Evolutionary conservation across 2,113 vertebrate species (phyloP).

Genomic region (Bubo blakistoni): DNA sequence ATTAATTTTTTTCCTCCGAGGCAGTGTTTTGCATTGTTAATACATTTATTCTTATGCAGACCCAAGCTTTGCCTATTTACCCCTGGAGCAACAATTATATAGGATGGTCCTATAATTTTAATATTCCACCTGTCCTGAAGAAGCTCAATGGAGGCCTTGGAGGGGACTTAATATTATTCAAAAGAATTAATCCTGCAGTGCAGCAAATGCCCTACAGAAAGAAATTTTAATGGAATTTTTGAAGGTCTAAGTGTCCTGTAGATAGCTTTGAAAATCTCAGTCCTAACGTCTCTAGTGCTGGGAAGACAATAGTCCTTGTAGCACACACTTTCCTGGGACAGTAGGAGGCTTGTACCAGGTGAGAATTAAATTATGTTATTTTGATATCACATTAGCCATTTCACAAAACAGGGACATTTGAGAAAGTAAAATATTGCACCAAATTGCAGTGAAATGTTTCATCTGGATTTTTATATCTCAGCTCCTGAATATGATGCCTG

Average conservation of each 20-base stretch:
- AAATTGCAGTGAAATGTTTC: neutral
- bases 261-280: neutral
- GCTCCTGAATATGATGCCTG: neutral
- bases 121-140: neutral
- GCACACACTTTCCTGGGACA: neutral
- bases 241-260: neutral
- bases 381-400: neutral
- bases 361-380: neutral
- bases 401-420: neutral
- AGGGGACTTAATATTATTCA: neutral
- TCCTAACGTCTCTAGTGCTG: neutral
- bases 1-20: neutral
- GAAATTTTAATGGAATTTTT: neutral
- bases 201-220: neutral
- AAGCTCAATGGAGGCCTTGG: neutral
- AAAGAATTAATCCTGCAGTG: neutral
- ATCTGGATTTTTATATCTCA: neutral
- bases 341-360: neutral
- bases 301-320: neutral
- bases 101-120: neutral
- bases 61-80: neutral
- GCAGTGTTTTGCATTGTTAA: neutral
- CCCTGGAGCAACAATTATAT: neutral
- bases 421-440: neutral
- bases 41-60: conserved; percentile 1